Evolutionary conservation across 2,888 invertebrate species (phyloP), one percentile per base, ranked within the genome.

Genomic region (Epinotia demarniana): DNA sequence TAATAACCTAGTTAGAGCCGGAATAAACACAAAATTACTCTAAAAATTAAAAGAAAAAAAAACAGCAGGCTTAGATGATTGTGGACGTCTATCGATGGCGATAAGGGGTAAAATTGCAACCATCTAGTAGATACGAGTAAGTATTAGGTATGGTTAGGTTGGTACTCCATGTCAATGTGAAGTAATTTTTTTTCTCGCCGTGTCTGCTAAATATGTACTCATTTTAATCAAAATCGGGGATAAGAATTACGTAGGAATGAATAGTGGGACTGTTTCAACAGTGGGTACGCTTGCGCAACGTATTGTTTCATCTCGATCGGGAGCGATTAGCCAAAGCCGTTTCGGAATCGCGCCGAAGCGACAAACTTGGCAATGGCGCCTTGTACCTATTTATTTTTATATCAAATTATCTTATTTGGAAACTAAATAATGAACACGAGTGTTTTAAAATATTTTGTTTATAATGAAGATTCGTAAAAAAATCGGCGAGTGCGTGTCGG

Each of bases 301-400:
- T 18, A 75, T 71, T 71, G 75, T 75, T 75, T 71, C 73, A 57
- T 74, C 75, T 75, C 66, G 70, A 75, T 75, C 66, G 58, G 53
- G 60, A 66, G 53, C 66, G 74, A 75, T 71, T 75, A 71, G 63
- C 60, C 71, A 66, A 71, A 71, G 71, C 19, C 27, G 43, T 75
- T 71, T 75, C 71, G 60, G 75, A 71, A 74, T 62, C 66, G 49
- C 58, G 46, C 13, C 73, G 61, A 19, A 49, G 55, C 73, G 53
- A 58, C 58, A 53, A 49, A 53, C 53, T 53, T 53, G 53, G 53
- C 53, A 53, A 53, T 53, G 53, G 53, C n/a, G 53, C 6, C 53
- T 53, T 53, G 53, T 53, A n/a, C n/a, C n/a, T n/a, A 53, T n/a
- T 53, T n/a, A 27, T 8, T 53, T 49, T 8, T 8, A 53, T 53